Evolutionary conservation across 2,113 vertebrate species (phyloP), one percentile per base, ranked within the genome.

Genomic region (Oriolus oriolus): DNA sequence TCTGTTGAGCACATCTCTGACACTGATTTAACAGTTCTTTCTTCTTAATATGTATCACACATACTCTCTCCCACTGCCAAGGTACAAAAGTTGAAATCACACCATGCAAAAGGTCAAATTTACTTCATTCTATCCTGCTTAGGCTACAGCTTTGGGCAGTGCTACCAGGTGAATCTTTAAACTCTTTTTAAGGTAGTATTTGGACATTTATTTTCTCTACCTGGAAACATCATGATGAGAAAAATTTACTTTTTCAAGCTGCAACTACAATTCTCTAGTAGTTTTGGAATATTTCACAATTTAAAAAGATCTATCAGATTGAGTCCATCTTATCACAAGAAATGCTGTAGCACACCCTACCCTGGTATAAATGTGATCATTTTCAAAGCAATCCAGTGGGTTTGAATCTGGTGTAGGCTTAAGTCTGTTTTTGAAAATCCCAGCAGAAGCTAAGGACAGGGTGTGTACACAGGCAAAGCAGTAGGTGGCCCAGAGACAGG

Each of bases 61-160:
- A 33, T 31, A 31, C n/a, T 74, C 28, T 53, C 8, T 92, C 20
- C 31, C 20, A 20, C 11, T 64, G 41, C 45, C 13, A 49, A 42
- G 45, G 47, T 61, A 89, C 60, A 49, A 26, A 88, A 93, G 54
- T 77, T 93, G 59, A 90, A 94, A 83, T 91, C 22, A 47, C 16
- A 37, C 24, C 24, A 30, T 60, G 37, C 19, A 33, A 15, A 92
- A 95, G 71, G 65, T 92, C 27, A 66, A 50, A 74, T 90, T 85
- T 70, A 47, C 42, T 89, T 93, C 4, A 28, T 91, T 90, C 20
- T 80, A 0, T 91, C 16, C 31, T 28, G 21, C 39, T 54, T 77
- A 47, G 19, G 50, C 85, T 74, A 85, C 37, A 50, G 28, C 19
- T 84, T 75, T 79, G n/a, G 31, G 42, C 53, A 89, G 19, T 65